Conservation (phyloP, 2,888 invertebrate genomes). For the Hemithea aestivaria region DNA sequence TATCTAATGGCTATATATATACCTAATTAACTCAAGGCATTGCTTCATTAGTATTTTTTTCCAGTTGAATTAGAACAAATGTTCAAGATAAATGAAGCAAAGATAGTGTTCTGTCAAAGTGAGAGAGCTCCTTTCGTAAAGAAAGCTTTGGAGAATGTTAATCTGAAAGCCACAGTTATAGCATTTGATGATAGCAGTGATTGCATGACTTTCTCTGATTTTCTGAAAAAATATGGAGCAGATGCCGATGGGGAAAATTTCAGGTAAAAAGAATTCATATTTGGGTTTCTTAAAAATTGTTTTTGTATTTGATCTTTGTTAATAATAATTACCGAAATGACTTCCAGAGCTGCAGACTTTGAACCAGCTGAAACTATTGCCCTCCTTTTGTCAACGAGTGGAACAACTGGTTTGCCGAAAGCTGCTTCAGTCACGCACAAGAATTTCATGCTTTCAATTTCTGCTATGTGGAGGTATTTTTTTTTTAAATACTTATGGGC, state of each 20-base stretch:
- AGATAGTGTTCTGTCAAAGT: constrained; percentile 47
- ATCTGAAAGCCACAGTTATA: constrained; percentile 36
- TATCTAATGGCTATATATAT: no score
- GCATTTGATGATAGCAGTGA: constrained; percentile 46
- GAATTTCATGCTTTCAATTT: constrained; percentile 40
- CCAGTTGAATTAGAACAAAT: constrained; percentile 38
- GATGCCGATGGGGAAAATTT: constrained; percentile 34
- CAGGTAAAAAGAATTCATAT: constrained; percentile 30
- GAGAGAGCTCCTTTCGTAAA: constrained; percentile 41
- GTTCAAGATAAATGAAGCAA: constrained; percentile 37
- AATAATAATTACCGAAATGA: no score
- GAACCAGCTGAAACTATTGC: constrained; percentile 46
- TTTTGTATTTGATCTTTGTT: no score
- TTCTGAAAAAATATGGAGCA: constrained; percentile 35
- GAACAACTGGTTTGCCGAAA: constrained; percentile 62
- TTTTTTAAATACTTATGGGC: no score
- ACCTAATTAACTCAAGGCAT: no score
- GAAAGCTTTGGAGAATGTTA: constrained; percentile 38
- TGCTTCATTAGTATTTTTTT: no score
- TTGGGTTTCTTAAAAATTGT: not conserved
- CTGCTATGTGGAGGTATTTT: constrained; percentile 43
- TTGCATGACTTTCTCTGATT: constrained; percentile 30
- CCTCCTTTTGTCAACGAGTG: constrained; percentile 54
- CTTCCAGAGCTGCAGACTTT: constrained; percentile 48
- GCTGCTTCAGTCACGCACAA: constrained; percentile 53